Conservation (phyloP, 2,888 invertebrate species). For the Anthophora plumipes region DNA sequence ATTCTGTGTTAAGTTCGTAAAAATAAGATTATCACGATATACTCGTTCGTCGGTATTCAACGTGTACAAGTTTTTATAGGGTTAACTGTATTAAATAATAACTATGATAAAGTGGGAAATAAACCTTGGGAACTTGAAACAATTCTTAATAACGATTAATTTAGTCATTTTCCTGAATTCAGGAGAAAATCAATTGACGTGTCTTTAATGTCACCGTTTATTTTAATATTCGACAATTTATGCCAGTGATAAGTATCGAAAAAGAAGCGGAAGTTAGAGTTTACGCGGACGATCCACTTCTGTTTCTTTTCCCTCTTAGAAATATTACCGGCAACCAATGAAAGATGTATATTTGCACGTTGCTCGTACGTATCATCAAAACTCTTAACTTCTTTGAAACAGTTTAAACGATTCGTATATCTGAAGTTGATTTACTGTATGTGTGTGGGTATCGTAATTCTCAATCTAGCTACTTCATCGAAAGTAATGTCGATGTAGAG, state of each 20-base stretch:
- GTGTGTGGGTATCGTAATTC: background rate
- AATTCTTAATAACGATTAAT: background rate
- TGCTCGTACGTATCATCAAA: background rate
- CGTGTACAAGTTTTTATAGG: background rate
- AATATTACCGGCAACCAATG: background rate
- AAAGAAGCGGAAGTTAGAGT: background rate
- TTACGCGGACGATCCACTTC: background rate
- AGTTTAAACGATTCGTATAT: background rate
- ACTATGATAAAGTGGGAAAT: background rate
- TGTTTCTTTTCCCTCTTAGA: background rate
- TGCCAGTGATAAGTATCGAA: background rate
- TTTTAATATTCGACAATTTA: background rate
- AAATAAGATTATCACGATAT: background rate
- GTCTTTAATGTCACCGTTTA: background rate
- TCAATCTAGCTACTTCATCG: background rate
- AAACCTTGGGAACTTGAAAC: background rate
- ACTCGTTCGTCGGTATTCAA: background rate
- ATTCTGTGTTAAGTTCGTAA: background rate
- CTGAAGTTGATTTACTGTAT: background rate
- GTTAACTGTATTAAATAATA: conserved; percentile 2
- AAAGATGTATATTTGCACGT: background rate
- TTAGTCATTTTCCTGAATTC: background rate
- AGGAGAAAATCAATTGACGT: background rate
- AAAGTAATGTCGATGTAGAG: background rate
- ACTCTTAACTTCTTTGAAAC: background rate